Base-by-base conservation (phyloP, 2,888 invertebrate genomes). In the Sesia bembeciformis region DNA sequence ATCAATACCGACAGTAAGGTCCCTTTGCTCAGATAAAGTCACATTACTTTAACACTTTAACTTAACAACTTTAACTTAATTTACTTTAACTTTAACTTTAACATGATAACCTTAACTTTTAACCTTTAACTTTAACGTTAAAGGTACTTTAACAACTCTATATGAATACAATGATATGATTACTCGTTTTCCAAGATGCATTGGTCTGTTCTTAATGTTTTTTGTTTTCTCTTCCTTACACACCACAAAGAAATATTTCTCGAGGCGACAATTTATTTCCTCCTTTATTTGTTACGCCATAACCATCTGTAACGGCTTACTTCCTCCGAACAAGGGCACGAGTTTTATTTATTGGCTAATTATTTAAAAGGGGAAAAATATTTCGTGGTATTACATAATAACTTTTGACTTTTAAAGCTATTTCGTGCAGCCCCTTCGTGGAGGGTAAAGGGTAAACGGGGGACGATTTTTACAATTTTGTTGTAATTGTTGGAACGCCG, bases 291-390 rank as follows among this genome's bases (percentile, higher is more conserved):
- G 50, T 50, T 50, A 50, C 53, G 62, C 60, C 55, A 56, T 62
- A 60, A 58, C 62, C 60, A 60, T 59, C 51, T 54, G 57, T 59
- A 56, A 53, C 46, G 61, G 62, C 62, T 64, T 66, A 66, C 53
- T 57, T 40, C 39, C 23, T 23, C 23, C 4, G 23, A 46, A 46
- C 8, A 46, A 55, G 60, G 60, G 58, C 61, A 58, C 59, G 38
- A 49, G 40, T 41, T 65, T 65, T 67, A 68, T 67, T 68, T 69
- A 68, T 68, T 63, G 61, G 60, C 60, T 64, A 64, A 65, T 65
- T 59, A 63, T 64, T 63, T 66, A 62, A 63, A 60, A 53, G 52
- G 53, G 51, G 53, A 51, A 54, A 52, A 57, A 8, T 46, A 8
- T 46, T 46, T n/a, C 46, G 8, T 3, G 23, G 23, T 46, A 23